phyloP scores from a whole-genome alignment of 2,888 invertebrate species.

The Leptarthrus brevirostris region DNA sequence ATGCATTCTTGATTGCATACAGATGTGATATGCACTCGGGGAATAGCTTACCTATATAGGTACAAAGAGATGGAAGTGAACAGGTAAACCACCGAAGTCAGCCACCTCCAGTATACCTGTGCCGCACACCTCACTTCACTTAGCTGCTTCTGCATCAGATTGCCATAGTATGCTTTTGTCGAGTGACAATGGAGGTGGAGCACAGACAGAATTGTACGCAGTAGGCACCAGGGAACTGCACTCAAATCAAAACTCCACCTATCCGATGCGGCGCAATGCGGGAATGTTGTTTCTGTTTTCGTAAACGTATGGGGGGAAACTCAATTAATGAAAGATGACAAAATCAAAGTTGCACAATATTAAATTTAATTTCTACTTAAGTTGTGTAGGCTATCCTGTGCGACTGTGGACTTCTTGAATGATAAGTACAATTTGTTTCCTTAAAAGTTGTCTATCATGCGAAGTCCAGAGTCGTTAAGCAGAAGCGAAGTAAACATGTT shows the following conservation, averaged over 20 bases:
- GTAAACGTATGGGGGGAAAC: background rate
- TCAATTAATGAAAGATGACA: background rate
- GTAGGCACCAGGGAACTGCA: background rate
- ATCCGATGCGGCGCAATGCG: background rate
- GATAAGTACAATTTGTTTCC: too few species aligned
- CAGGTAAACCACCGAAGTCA: conserved; percentile 34
- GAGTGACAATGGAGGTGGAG: conserved; percentile 42
- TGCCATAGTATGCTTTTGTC: background rate
- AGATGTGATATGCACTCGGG: conserved; percentile 4
- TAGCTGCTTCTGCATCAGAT: background rate
- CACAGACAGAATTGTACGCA: conserved; percentile 18
- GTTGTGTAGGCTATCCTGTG: too few species aligned
- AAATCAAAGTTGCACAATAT: background rate
- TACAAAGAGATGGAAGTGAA: conserved; percentile 3
- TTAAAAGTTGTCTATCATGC: too few species aligned
- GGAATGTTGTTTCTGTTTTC: background rate
- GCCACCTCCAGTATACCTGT: conserved; percentile 25
- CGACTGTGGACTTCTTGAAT: too few species aligned
- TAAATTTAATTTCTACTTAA: too few species aligned
- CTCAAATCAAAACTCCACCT: conserved; percentile 31
- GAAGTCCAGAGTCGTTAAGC: too few species aligned
- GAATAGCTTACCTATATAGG: background rate
- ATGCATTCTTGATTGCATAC: conserved; percentile 20
- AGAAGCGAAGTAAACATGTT: too few species aligned
- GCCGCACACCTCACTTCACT: conserved; percentile 3